phyloP scores from a whole-genome alignment of 1,140 invertebrate species.

The Sarcophaga bullata region DNA sequence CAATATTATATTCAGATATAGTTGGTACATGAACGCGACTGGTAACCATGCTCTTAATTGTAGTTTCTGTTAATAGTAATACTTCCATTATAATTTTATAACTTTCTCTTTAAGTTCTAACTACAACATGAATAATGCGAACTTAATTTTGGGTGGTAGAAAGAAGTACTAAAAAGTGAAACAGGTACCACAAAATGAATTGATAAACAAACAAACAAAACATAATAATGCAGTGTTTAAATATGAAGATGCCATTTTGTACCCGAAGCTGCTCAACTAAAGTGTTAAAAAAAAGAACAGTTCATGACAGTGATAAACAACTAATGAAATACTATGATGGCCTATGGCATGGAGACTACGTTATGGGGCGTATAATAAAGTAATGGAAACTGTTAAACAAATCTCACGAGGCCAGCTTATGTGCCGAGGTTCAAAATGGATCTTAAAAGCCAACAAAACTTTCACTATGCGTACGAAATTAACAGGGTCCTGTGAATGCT shows the following conservation, averaged over 20 bases:
- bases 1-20: too few relatives aligned
- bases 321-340: background rate
- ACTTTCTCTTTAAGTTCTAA: background rate
- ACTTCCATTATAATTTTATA: background rate
- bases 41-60: too few relatives aligned
- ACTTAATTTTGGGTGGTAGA: background rate
- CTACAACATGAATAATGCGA: background rate
- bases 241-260: conserved; percentile 35
- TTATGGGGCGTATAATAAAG: background rate
- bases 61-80: too few relatives aligned
- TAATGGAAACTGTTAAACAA: too few relatives aligned
- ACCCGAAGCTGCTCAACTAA: background rate
- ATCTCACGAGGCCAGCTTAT: background rate
- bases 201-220: conserved; percentile 27
- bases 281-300: conserved; percentile 18
- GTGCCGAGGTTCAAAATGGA: too few relatives aligned
- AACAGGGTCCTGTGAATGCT: conserved; percentile 4
- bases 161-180: too few relatives aligned
- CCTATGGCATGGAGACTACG: background rate
- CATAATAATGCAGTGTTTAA: conserved; percentile 16
- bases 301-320: background rate
- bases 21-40: too few relatives aligned
- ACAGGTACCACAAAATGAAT: background rate
- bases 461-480: background rate
- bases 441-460: background rate